Evolutionary conservation across 2,113 vertebrate genomes (phyloP).

Genomic region (Accipiter cooperii): DNA sequence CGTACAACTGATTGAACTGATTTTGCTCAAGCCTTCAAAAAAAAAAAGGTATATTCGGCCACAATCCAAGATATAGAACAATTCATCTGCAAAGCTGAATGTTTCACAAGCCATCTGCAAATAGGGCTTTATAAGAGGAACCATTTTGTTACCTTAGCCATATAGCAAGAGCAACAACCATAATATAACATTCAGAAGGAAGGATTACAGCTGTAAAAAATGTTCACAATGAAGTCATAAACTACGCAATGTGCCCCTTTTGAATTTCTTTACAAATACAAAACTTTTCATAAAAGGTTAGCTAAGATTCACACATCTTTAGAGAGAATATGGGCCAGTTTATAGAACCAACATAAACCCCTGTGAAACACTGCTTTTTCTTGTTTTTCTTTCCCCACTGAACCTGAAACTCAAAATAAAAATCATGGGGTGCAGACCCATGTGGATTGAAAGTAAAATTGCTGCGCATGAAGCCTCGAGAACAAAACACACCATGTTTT

Average conservation of each 20-base stretch:
- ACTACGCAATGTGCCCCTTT: slow-evolving; percentile 13
- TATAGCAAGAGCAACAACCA: not conserved
- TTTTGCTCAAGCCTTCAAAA: not conserved
- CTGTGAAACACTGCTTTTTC: not conserved
- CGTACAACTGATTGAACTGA: not conserved
- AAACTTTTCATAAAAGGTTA: not conserved
- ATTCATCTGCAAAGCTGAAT: not conserved
- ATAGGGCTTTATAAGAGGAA: not conserved
- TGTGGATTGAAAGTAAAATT: not conserved
- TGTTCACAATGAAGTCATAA: slow-evolving; percentile 45
- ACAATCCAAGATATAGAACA: not conserved
- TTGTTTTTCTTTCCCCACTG: not conserved
- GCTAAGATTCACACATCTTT: slow-evolving; percentile 43
- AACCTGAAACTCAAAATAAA: slow-evolving; percentile 36
- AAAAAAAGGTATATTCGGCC: not conserved
- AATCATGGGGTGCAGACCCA: slow-evolving; percentile 22
- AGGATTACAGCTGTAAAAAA: slow-evolving; percentile 36
- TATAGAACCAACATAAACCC: not conserved
- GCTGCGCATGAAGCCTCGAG: not conserved
- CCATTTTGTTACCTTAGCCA: slow-evolving; percentile 28
- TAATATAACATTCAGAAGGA: slow-evolving; percentile 22
- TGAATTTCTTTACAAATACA: slow-evolving; percentile 27
- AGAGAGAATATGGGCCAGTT: not conserved
- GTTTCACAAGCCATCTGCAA: slow-evolving; percentile 57
- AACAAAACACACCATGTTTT: slow-evolving; percentile 27